phyloP scores from a whole-genome alignment of 2,797 vertebrate genomes.

The Falco cherrug region DNA sequence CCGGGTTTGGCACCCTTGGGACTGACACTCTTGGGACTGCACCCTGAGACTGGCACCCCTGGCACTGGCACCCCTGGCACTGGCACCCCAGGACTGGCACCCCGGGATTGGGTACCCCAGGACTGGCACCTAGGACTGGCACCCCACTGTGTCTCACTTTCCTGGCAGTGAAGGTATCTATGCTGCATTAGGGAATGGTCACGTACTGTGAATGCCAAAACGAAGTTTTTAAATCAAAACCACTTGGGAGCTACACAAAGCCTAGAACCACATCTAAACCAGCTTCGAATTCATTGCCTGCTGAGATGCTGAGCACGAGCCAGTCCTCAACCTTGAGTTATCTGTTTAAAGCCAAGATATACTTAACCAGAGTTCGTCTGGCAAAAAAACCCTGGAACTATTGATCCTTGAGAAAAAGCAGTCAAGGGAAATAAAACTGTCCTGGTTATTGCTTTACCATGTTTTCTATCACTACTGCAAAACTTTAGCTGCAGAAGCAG shows the following conservation, averaged over 20 bases:
- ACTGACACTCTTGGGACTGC: no score
- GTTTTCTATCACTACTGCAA: background rate
- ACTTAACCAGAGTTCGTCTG: background rate
- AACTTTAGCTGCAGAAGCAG: background rate
- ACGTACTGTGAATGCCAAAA: background rate
- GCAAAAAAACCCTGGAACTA: background rate
- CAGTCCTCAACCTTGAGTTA: background rate
- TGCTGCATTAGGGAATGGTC: background rate
- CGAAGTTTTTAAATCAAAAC: background rate
- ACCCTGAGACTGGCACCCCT: no score
- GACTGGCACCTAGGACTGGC: background rate
- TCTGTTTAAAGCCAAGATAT: background rate
- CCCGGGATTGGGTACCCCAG: no score
- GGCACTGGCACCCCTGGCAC: background rate
- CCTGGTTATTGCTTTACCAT: background rate
- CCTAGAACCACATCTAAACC: background rate
- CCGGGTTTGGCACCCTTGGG: no score
- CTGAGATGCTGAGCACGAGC: background rate
- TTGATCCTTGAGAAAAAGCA: background rate
- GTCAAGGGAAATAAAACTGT: background rate
- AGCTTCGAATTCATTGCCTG: background rate
- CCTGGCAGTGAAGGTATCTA: background rate
- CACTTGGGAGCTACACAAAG: background rate
- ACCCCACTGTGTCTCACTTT: rapidly evolving
- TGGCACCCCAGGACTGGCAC: background rate